These are phyloP conservation scores for Agriopis aurantiaria DNA, from an alignment of 2,888 invertebrate species.

Conservation along the genomic window DNA sequence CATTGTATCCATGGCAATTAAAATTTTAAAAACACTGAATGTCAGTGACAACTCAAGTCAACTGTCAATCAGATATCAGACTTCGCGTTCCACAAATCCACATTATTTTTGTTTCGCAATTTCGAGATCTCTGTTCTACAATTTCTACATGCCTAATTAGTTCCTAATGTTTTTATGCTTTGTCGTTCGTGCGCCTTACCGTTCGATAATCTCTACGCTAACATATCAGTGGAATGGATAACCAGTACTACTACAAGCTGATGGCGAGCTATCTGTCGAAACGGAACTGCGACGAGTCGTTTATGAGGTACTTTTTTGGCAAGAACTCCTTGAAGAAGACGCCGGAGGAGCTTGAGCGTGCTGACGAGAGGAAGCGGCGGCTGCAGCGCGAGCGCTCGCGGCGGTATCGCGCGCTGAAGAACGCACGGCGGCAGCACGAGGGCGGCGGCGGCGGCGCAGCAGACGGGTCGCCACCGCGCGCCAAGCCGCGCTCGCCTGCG, in stretches of 20 bases:
- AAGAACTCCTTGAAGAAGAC: conserved; percentile 79
- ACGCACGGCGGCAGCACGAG: conserved; percentile 79
- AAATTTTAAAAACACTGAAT: conserved; percentile 41
- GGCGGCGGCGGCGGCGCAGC: conserved; percentile 64
- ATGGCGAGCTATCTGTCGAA: conserved; percentile 83
- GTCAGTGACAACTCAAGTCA: conserved; percentile 55
- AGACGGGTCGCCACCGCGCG: conserved; percentile 57
- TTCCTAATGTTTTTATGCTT: conserved; percentile 49
- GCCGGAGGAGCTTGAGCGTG: conserved; percentile 78
- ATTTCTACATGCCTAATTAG: conserved; percentile 25
- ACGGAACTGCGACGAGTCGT: conserved; percentile 82
- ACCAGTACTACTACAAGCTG: conserved; percentile 81
- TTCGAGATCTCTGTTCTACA: conserved; percentile 55
- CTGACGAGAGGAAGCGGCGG: conserved; percentile 79
- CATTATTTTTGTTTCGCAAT: conserved; percentile 84
- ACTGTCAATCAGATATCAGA: background rate
- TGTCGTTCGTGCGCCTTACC: conserved; percentile 25
- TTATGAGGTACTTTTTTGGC: conserved; percentile 83
- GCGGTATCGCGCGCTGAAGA: conserved; percentile 78
- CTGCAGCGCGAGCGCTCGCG: conserved; percentile 79
- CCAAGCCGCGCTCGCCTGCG: conserved; percentile 61
- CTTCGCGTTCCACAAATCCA: conserved; percentile 67
- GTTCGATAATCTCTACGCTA: conserved; percentile 19
- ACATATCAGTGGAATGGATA: conserved; percentile 67
- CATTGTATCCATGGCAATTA: too few species aligned